phyloP scores from a whole-genome alignment of 2,888 invertebrate species.

The Sipha maydis region DNA sequence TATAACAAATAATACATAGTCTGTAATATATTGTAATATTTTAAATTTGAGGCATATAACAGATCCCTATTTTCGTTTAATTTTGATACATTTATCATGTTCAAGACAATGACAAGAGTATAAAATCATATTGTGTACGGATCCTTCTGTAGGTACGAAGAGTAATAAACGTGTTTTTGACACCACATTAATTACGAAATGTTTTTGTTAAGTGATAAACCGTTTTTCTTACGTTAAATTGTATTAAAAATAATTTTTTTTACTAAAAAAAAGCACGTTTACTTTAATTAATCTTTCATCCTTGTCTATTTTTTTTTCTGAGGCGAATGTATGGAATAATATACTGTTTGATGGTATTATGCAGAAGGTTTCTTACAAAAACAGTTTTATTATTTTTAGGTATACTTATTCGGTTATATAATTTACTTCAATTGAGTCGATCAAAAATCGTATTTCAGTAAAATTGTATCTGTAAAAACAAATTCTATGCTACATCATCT shows the following conservation, averaged over 20 bases:
- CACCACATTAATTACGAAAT: conserved; percentile 31
- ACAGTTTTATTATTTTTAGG: too few species aligned
- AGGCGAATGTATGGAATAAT: too few species aligned
- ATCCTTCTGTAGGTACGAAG: not conserved
- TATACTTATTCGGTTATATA: too few species aligned
- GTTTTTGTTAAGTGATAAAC: conserved; percentile 37
- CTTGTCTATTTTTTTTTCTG: too few species aligned
- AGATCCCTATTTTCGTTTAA: not conserved
- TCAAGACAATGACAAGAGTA: conserved; percentile 2
- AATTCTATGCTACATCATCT: too few species aligned
- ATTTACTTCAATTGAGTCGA: too few species aligned
- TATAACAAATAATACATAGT: too few species aligned
- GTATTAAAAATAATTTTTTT: not conserved
- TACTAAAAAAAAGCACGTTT: not conserved
- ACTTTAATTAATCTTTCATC: not conserved
- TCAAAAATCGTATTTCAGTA: too few species aligned
- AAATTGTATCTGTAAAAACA: too few species aligned
- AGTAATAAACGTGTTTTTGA: conserved; percentile 38
- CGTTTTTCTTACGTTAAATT: not conserved
- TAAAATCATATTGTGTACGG: conserved; percentile 22
- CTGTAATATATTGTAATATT: too few species aligned
- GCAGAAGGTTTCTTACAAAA: too few species aligned
- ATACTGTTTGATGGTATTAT: too few species aligned
- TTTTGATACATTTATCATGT: conserved; percentile 21
- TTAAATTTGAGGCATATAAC: not conserved